Evolutionary conservation across 1,140 invertebrate species (phyloP), one percentile per base, ranked within the genome.

Genomic region (Melanaphis sacchari): DNA sequence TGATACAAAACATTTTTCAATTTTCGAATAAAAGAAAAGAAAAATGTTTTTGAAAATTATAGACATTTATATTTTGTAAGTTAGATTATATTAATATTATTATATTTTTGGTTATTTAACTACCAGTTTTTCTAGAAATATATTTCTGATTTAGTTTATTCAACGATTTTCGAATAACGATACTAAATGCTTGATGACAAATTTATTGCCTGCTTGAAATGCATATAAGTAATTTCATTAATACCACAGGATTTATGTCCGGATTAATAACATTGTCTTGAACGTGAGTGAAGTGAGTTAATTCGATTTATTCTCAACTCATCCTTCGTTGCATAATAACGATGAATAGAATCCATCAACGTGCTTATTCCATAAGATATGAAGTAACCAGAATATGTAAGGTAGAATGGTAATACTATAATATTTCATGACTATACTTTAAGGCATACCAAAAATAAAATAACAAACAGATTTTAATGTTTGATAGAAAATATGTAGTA

Each of bases 331-430:
- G n/a, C 36, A 24, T n/a, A 81, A 91, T 96, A 96, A 38, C 96
- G 95, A 36, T 96, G 95, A 81, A 91, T 43, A 21, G 31, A 92
- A 85, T 93, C 46, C 22, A 49, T 92, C 76, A 92, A 96, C 54
- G 38, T 5, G 43, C 15, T 36, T 88, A 88, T 88, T n/a, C 38
- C 22, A 38, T 89, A 38, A 0, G 52, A 49, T 36, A 24, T 21
- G 22, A 38, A 38, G 46, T 89, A 36, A 38, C n/a, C 49, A 89
- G 36, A 26, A 54, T 36, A 52, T 38, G 22, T 38, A 46, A 87
- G 8, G 46, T 89, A 54, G 4, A 52, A 54, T n/a, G 8, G 24
- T 52, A 21, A 15, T 36, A 36, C 1, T 38, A 40, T 43, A 41
- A 43, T 85, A 41, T 31, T 85, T 85, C 4, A 41, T 85, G 4